phyloP scores from a whole-genome alignment of 2,797 vertebrate genomes.

The Rachycentron canadum region DNA sequence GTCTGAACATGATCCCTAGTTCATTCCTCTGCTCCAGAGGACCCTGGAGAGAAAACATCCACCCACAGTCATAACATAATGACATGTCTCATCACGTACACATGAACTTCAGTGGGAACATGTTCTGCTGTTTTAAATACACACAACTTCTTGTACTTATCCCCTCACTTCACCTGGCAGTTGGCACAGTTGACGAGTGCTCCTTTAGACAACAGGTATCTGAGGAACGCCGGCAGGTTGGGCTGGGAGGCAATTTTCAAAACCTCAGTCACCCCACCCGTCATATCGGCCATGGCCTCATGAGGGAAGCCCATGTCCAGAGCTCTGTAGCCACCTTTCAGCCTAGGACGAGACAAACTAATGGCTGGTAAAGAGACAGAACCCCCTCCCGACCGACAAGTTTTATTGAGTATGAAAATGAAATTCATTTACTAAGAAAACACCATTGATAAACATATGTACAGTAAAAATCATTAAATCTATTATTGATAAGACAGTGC shows the following conservation, averaged over 20 bases:
- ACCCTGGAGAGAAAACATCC: constrained; percentile 74
- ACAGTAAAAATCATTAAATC: neutral
- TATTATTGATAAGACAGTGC: no score
- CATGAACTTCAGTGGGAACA: neutral
- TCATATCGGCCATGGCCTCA: constrained; percentile 89
- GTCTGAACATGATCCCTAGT: constrained; percentile 83
- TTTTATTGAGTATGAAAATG: neutral
- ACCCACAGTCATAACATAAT: constrained; percentile 3
- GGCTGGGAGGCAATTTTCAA: constrained; percentile 58
- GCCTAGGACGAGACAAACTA: constrained; percentile 57
- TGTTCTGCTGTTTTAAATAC: neutral
- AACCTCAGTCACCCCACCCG: constrained; percentile 82
- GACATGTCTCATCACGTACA: constrained; percentile 14
- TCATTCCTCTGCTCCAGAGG: constrained; percentile 71
- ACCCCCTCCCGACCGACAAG: neutral
- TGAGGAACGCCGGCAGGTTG: constrained; percentile 67
- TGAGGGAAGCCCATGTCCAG: constrained; percentile 87
- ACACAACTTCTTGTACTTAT: no score
- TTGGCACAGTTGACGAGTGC: constrained; percentile 87
- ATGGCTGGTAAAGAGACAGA: neutral
- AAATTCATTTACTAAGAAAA: neutral
- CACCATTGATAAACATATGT: neutral
- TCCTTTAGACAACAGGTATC: constrained; percentile 76
- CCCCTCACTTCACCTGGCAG: constrained; percentile 65
- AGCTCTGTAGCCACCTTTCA: constrained; percentile 86